Base-by-base conservation (phyloP, 2,888 invertebrate genomes). In the Ichneumoninae sp. region DNA sequence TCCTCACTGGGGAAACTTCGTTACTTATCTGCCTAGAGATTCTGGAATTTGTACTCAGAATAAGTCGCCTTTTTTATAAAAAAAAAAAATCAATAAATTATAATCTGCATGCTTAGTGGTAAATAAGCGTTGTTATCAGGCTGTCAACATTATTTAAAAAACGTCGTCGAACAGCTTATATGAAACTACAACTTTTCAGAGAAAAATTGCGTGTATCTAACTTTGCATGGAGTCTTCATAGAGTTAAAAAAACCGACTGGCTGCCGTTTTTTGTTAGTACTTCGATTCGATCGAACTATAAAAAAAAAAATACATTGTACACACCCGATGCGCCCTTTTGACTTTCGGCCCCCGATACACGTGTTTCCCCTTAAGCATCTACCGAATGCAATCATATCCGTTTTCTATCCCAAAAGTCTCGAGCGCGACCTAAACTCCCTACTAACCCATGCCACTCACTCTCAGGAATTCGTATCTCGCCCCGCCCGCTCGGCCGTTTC, bases 401-500 rank as follows among this genome's bases (percentile, higher is more conserved):
- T 81, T 75, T 52, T 62, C 69, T 33, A 69, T 36, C 36, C 30
- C 10, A 33, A 62, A 33, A 77, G 74, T 77, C 72, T 40, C 40
- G 44, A 79, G 40, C 52, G 33, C 80, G 76, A 69, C 54, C 60
- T 71, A 69, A 75, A 60, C 62, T 60, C 68, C 54, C 40, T 50
- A 16, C 76, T 78, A 81, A 79, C 81, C 84, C 84, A 44, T 75
- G 81, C 50, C 78, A 75, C 81, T 78, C 57, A 74, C 69, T 50
- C 76, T 60, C 70, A 74, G 75, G 84, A 81, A 84, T 84, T 84
- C 78, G 81, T 81, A 84, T 81, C 81, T 75, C 75, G 74, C 78
- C 65, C 78, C 84, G 78, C 81, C 84, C 66, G 72, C 65, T 80
- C 52, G 69, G 52, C 66, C 75, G 80, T 80, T 76, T 76, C 80